Evolutionary conservation across 2,797 vertebrate genomes (phyloP), one percentile per base, ranked within the genome.

Genomic region (Sibirionetta formosa): DNA sequence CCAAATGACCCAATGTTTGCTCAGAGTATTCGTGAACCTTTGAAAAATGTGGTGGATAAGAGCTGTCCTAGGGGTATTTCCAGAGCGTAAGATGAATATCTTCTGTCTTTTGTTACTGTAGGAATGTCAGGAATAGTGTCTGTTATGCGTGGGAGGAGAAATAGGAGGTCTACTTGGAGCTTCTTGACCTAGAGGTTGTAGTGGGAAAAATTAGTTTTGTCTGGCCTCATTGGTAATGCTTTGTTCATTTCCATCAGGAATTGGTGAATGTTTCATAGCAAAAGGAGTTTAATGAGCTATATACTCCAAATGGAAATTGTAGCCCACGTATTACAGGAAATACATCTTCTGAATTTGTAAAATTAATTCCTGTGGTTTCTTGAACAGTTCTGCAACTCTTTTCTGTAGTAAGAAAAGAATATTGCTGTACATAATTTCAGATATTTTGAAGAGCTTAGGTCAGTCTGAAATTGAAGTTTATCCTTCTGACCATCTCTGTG

Each of bases 1-100:
- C 99, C 99, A 44, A 99, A 98, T 64, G 98, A 99, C 83, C 99
- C 99, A 1, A 97, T 99, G 97, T 99, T 98, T 96, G 99, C 99
- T 66, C 99, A 98, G 27, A 99, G 98, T 94, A 98, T 99, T 77
- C 99, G 99, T 12, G 99, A 99, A 44, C 99, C 99, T 33, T 99
- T 99, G 97, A 99, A 99, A 79, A 99, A 98, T 1, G 99, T 99
- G 40, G 99, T 99, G 96, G 99, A 99, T 96, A 99, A 99, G 97
- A 99, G 99, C 96, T 99, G 99, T 96, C 99, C 99, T 5, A 98
- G 99, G 82, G 98, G 99, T 14, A 95, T 98, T 79, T 97, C 98
- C 79, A 98, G 98, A 97, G 98, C 95, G 99, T 99, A 97, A 98
- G 98, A 96, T 63, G 11, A 85, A 29, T 70, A 2, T 80, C 94